Percentiles rank a stretch among this genome's conserved stretches.
phyloP scores from a whole-genome alignment of 2,797 vertebrate genomes.

The Pachyuromys duprasi region DNA sequence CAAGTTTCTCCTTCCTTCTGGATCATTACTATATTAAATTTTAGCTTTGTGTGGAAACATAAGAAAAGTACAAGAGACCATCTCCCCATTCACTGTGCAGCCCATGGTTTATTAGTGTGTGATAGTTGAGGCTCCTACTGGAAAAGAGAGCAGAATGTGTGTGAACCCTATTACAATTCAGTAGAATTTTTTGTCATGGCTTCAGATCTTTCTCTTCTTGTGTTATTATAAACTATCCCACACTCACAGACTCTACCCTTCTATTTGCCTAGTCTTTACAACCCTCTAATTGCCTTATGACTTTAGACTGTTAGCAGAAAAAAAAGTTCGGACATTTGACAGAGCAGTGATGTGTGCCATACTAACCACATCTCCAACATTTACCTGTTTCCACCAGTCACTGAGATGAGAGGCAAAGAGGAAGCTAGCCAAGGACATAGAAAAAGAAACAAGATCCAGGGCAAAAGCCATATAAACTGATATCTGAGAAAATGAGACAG shows the following conservation, averaged over 20 bases:
- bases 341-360: neutral
- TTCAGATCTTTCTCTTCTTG: neutral
- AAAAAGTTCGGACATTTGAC: neutral
- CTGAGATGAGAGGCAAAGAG: neutral
- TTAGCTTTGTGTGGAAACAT: neutral
- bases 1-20: neutral
- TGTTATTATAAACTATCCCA: neutral
- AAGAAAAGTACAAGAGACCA: neutral
- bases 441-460: neutral
- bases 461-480: conserved; percentile 11
- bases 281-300: neutral
- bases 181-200: neutral
- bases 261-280: neutral
- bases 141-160: neutral
- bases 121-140: accelerated
- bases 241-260: neutral
- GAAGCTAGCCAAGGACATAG: neutral
- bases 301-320: neutral
- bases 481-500: conserved; percentile 42
- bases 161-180: neutral
- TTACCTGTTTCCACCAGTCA: neutral
- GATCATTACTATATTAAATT: neutral
- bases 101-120: neutral
- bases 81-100: neutral
- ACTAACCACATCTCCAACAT: neutral